Conservation (phyloP, 2,113 vertebrate genomes). For the Abramis brama region DNA sequence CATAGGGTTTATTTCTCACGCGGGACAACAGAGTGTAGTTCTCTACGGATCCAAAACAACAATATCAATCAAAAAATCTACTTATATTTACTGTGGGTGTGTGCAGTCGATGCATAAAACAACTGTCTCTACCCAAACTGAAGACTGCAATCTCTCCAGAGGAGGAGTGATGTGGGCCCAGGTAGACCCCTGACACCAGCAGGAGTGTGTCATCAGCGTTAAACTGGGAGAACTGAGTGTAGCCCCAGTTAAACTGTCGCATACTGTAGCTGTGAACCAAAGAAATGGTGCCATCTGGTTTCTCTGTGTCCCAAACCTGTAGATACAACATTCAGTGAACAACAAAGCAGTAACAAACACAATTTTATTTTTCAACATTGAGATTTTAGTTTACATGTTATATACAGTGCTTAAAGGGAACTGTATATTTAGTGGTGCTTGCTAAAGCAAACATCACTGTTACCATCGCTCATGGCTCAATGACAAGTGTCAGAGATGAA, state of each 20-base stretch:
- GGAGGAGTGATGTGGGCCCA: slow-evolving; percentile 90
- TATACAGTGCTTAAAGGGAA: neutral
- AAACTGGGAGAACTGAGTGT: slow-evolving; percentile 99
- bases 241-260: slow-evolving; percentile 96
- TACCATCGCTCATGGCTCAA: too few relatives aligned
- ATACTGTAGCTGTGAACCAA: slow-evolving; percentile 94
- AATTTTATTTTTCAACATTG: neutral
- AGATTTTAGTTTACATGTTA: neutral
- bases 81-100: neutral
- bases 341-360: neutral
- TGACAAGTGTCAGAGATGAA: too few relatives aligned
- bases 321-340: neutral
- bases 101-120: neutral
- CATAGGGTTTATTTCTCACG: slow-evolving; percentile 96
- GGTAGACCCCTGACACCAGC: slow-evolving; percentile 92
- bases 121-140: slow-evolving; percentile 84
- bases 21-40: slow-evolving; percentile 90
- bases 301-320: slow-evolving; percentile 92
- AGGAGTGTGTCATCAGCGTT: slow-evolving; percentile 92
- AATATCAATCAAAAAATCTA: neutral
- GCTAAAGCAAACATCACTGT: too few relatives aligned
- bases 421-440: neutral
- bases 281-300: slow-evolving; percentile 78
- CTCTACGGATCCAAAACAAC: slow-evolving; percentile 71
- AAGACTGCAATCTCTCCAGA: slow-evolving; percentile 95